Evolutionary conservation across 2,888 invertebrate species (phyloP).

Genomic region (Pollenia amentaria): DNA sequence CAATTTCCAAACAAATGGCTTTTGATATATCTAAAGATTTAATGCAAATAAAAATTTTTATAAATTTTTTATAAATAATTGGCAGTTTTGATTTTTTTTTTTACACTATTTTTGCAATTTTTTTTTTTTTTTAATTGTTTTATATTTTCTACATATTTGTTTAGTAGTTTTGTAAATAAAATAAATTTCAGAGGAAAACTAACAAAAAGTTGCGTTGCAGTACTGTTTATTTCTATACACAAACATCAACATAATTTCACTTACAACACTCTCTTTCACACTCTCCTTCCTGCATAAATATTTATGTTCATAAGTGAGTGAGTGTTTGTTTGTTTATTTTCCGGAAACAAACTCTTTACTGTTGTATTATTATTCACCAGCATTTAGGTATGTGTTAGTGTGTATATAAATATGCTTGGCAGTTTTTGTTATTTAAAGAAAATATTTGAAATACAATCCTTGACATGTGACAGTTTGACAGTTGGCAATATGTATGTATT

Average conservation of each 20-base stretch:
- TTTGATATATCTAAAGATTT: neutral
- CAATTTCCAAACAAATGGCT: neutral
- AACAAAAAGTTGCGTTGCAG: constrained; percentile 33
- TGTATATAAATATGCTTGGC: constrained; percentile 20
- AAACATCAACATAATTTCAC: constrained; percentile 10
- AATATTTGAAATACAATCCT: constrained; percentile 48
- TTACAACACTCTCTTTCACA: neutral
- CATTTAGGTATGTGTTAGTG: constrained; percentile 42
- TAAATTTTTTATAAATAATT: constrained; percentile 10
- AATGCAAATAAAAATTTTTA: neutral
- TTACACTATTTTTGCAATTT: neutral
- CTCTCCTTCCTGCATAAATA: neutral
- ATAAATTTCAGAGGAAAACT: neutral
- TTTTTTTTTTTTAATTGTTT: constrained; percentile 19
- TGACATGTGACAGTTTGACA: constrained; percentile 68
- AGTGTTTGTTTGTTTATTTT: constrained; percentile 19
- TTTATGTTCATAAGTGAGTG: neutral
- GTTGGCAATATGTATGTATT: constrained; percentile 29
- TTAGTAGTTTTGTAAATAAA: constrained; percentile 39
- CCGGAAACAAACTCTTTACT: constrained; percentile 50
- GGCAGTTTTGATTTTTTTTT: constrained; percentile 35
- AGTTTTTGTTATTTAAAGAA: constrained; percentile 7
- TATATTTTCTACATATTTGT: constrained; percentile 24
- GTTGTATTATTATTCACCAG: constrained; percentile 45
- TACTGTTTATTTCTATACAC: neutral